Percentiles rank a stretch among this genome's conserved stretches.
Conservation (phyloP, 2,888 invertebrate genomes). For the Pedicia rivosa region DNA sequence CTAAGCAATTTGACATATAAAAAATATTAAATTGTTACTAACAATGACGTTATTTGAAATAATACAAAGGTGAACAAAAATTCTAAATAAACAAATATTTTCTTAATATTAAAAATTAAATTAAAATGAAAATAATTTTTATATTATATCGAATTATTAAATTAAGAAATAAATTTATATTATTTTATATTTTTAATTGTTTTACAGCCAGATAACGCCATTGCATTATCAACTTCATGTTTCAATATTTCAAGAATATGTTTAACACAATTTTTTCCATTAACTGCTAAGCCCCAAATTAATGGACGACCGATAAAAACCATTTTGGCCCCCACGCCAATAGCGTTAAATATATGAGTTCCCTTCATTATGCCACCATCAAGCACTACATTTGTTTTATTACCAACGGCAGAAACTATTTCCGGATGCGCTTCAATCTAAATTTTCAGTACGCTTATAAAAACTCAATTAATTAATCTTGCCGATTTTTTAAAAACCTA, state of each 20-base stretch:
- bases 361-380: slow-evolving; percentile 79
- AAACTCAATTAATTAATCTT: no score
- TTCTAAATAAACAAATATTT: no score
- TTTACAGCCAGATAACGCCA: slow-evolving; percentile 60
- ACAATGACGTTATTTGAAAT: no score
- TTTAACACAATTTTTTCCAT: slow-evolving; percentile 63
- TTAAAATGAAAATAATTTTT: no score
- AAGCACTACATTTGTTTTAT: slow-evolving; percentile 60
- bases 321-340: slow-evolving; percentile 81
- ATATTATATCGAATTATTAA: no score
- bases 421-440: slow-evolving; percentile 75
- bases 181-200: slow-evolving; percentile 44
- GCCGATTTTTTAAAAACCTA: slow-evolving; percentile 18
- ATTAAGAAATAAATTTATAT: no score
- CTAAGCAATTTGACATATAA: no score
- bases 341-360: slow-evolving; percentile 76
- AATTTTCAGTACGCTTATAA: no score
- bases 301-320: slow-evolving; percentile 79
- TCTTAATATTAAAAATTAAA: no score
- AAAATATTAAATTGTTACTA: no score
- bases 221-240: slow-evolving; percentile 56
- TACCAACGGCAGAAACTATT: slow-evolving; percentile 53
- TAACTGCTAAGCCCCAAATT: slow-evolving; percentile 66
- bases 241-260: slow-evolving; percentile 52
- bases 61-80: no score